These are phyloP conservation scores for Eleutherodactylus coqui DNA, from an alignment of 2,797 vertebrate genomes.

Conservation along the genomic window DNA sequence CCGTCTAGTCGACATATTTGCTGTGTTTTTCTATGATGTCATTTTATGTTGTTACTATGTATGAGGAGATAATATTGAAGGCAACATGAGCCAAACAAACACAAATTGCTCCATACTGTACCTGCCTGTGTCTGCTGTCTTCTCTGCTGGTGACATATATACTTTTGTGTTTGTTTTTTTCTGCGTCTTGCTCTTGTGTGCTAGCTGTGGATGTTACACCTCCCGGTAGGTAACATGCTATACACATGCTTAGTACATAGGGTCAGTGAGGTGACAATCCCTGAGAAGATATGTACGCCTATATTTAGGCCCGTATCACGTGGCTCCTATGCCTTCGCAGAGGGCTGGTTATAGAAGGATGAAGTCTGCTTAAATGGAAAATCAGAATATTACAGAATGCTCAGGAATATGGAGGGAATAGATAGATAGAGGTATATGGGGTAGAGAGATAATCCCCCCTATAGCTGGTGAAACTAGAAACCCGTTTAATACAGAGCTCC, in stretches of 20 bases:
- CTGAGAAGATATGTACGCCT: background rate
- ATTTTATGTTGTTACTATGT: background rate
- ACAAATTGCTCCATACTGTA: conserved; percentile 66
- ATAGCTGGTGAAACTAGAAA: no score
- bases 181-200: background rate
- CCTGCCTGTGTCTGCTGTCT: background rate
- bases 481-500: no score
- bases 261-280: background rate
- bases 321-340: no score
- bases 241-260: background rate
- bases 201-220: background rate
- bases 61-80: background rate
- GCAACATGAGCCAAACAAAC: conserved; percentile 66
- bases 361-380: no score
- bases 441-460: no score
- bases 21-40: background rate
- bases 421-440: no score
- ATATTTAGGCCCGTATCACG: background rate
- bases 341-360: no score
- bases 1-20: background rate
- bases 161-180: background rate
- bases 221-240: conserved; percentile 20
- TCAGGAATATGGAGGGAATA: no score
- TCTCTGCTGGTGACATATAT: background rate
- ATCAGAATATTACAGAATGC: no score